Conservation (phyloP, 1,140 invertebrate genomes). For the Drosophila oshimai region DNA sequence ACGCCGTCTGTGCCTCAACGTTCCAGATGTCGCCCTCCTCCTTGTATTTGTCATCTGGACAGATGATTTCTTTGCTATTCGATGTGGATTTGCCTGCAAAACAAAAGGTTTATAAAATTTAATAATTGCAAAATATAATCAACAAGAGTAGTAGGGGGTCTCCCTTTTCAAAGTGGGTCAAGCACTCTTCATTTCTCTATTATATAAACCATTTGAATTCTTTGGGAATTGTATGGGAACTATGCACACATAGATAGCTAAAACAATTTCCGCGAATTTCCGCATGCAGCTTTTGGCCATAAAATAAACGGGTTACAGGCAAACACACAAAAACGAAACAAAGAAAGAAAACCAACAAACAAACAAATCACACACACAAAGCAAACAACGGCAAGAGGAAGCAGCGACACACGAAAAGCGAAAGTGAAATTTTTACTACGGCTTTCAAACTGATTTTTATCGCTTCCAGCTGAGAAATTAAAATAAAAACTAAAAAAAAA, state of each 20-base stretch:
- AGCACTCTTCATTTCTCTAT: constrained; percentile 15
- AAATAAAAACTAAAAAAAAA: constrained; percentile 14
- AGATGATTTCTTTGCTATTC: constrained; percentile 85
- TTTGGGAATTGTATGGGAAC: constrained; percentile 13
- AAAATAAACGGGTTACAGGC: constrained; percentile 38
- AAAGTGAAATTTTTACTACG: constrained; percentile 81
- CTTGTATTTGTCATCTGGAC: constrained; percentile 90
- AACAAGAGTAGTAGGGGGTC: no score
- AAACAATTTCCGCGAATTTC: constrained; percentile 46
- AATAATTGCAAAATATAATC: no score
- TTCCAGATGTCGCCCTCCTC: constrained; percentile 93
- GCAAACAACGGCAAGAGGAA: constrained; percentile 58
- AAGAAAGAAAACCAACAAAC: constrained; percentile 49
- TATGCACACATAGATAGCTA: background rate
- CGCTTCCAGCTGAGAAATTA: constrained; percentile 19
- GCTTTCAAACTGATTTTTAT: constrained; percentile 78
- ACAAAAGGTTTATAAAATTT: no score
- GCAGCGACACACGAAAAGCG: constrained; percentile 71
- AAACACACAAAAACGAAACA: constrained; percentile 17
- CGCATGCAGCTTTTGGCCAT: constrained; percentile 37
- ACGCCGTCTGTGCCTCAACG: constrained; percentile 94
- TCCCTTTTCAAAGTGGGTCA: constrained; percentile 43
- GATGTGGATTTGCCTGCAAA: constrained; percentile 85
- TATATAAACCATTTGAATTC: constrained; percentile 32
- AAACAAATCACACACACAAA: constrained; percentile 51